A percentile compares a stretch with the other conserved stretches of the same genome.
Conservation (phyloP, 2,797 vertebrate species). For the Yasuhikotakia modesta region DNA sequence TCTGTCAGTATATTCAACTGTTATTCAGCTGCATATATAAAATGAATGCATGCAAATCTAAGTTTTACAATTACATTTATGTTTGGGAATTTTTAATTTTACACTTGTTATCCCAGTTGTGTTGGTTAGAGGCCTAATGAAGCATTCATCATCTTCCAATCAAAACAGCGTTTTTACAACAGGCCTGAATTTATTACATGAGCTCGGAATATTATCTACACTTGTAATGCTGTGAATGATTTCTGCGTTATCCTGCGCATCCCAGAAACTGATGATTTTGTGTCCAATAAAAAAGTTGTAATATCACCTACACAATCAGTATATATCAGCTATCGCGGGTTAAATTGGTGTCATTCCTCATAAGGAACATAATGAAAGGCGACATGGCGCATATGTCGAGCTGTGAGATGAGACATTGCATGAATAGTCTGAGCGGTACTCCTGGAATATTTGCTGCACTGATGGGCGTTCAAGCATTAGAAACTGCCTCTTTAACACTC, state of each 20-base stretch:
- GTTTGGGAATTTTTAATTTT: not conserved
- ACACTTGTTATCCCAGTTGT: constrained; percentile 2
- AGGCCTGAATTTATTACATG: not conserved
- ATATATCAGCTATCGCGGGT: constrained; percentile 19
- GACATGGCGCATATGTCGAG: constrained; percentile 45
- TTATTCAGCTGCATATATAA: no score
- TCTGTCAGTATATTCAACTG: not conserved
- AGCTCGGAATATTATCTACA: constrained; percentile 16
- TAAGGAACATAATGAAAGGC: constrained; percentile 40
- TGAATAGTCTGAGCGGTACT: constrained; percentile 37
- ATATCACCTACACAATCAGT: constrained; percentile 21
- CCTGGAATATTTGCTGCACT: constrained; percentile 45
- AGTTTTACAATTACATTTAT: not conserved
- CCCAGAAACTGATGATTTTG: constrained; percentile 21
- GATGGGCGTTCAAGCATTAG: constrained; percentile 45
- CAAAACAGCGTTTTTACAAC: constrained; percentile 9
- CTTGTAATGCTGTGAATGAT: constrained; percentile 18
- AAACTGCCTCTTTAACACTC: constrained; percentile 41
- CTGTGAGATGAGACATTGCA: constrained; percentile 32
- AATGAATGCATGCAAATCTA: no score
- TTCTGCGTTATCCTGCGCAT: constrained; percentile 7
- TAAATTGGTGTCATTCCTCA: constrained; percentile 48
- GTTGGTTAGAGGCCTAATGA: not conserved
- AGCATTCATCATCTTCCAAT: constrained; percentile 16
- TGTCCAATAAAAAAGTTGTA: constrained; percentile 12